Conservation (phyloP, 2,797 vertebrate genomes). For the Lutjanus campechanus region DNA sequence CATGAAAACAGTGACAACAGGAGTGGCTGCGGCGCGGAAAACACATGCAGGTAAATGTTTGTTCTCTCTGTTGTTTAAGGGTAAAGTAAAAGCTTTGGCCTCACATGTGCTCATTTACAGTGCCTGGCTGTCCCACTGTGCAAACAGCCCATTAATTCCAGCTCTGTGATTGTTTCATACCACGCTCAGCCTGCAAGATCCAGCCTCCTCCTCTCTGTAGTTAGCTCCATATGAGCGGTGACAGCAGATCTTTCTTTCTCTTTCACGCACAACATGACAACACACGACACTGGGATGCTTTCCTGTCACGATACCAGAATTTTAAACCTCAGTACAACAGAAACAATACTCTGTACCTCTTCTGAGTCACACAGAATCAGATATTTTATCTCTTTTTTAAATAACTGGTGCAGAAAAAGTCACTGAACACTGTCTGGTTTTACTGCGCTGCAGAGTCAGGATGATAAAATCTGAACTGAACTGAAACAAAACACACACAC, state of each 20-base stretch:
- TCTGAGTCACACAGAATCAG: no score
- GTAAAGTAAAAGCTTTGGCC: constrained; percentile 39
- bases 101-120: constrained; percentile 61
- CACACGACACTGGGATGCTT: background rate
- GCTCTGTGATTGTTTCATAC: constrained; percentile 66
- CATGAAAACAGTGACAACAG: constrained; percentile 15
- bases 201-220: constrained; percentile 31
- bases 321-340: no score
- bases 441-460: no score
- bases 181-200: constrained; percentile 37
- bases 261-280: constrained; percentile 15
- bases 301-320: no score
- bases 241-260: constrained; percentile 5
- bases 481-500: background rate
- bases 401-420: no score
- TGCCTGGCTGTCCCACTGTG: constrained; percentile 57
- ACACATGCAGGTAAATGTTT: constrained; percentile 67
- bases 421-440: no score
- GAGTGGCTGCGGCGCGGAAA: constrained; percentile 28
- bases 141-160: constrained; percentile 79
- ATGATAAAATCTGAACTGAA: no score
- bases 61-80: background rate
- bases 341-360: no score
- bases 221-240: constrained; percentile 16
- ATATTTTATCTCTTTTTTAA: no score